Percentiles rank a stretch among this genome's conserved stretches.
These are phyloP conservation scores for Cassiopea andromeda DNA, from an alignment of 30 jellyfish, hydroid and myxozoan genomes.

Conservation along the genomic window DNA sequence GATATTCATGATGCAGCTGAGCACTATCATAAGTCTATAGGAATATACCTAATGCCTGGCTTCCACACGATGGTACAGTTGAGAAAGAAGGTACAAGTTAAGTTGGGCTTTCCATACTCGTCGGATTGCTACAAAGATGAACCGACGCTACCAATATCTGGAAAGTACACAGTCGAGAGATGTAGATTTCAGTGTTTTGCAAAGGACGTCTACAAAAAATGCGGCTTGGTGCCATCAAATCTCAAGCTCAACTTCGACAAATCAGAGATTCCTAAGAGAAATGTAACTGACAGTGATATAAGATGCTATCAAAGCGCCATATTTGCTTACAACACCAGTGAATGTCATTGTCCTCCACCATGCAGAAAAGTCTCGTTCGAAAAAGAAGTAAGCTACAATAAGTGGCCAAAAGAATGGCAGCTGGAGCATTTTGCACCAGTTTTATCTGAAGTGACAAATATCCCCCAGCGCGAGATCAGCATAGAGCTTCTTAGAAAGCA, in stretches of 20 bases:
- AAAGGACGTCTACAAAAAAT: background rate
- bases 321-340: background rate
- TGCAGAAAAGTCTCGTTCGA: conserved; percentile 9
- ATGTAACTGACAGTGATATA: background rate
- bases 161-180: conserved; percentile 7
- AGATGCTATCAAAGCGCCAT: background rate
- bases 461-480: background rate
- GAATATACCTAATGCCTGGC: conserved; percentile 10
- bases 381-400: background rate
- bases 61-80: background rate
- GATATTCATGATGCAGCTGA: conserved; percentile 40
- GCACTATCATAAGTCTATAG: conserved; percentile 4
- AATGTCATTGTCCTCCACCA: background rate
- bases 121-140: conserved; percentile 5
- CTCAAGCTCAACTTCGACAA: background rate
- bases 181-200: conserved; percentile 12
- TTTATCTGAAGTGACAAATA: conserved; percentile 13
- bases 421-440: background rate
- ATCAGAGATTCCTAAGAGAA: background rate
- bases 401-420: conserved; percentile 34
- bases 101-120: background rate
- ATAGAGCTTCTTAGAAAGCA: conserved; percentile 5
- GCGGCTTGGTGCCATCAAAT: background rate
- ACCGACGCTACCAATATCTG: background rate
- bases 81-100: background rate